These are phyloP conservation scores for Malurus leucopterus DNA, from an alignment of 2,797 vertebrate species.

Conservation along the genomic window DNA sequence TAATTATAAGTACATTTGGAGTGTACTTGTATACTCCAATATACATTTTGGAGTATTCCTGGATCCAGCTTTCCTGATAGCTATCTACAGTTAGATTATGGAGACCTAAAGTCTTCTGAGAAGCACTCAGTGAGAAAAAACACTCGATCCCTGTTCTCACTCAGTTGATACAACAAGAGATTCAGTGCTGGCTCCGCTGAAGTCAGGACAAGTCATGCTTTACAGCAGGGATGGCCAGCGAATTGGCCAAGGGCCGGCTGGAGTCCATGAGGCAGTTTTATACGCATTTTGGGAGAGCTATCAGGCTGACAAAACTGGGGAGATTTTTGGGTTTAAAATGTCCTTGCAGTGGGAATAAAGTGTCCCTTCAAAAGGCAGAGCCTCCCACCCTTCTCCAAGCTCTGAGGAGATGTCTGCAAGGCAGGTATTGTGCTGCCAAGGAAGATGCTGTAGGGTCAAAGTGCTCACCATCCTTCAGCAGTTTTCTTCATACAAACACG, in stretches of 20 bases:
- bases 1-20: neutral
- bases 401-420: neutral
- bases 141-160: neutral
- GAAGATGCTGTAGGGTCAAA: neutral
- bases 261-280: neutral
- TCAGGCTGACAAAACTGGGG: neutral
- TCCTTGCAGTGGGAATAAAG: neutral
- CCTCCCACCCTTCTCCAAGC: neutral
- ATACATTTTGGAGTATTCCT: neutral
- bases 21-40: too few relatives aligned
- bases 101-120: neutral
- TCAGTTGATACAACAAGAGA: neutral
- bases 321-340: neutral
- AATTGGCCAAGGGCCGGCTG: neutral
- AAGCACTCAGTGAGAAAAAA: neutral
- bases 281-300: neutral
- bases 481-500: neutral
- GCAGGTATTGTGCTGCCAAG: accelerated
- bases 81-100: neutral
- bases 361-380: neutral
- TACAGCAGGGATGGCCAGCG: neutral
- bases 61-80: neutral
- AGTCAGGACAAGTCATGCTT: neutral
- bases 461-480: neutral
- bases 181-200: neutral